Percentiles rank a stretch among this genome's conserved stretches.
Evolutionary conservation across 2,888 invertebrate species (phyloP).

Genomic region (Ommatoiulus sabulosus): DNA sequence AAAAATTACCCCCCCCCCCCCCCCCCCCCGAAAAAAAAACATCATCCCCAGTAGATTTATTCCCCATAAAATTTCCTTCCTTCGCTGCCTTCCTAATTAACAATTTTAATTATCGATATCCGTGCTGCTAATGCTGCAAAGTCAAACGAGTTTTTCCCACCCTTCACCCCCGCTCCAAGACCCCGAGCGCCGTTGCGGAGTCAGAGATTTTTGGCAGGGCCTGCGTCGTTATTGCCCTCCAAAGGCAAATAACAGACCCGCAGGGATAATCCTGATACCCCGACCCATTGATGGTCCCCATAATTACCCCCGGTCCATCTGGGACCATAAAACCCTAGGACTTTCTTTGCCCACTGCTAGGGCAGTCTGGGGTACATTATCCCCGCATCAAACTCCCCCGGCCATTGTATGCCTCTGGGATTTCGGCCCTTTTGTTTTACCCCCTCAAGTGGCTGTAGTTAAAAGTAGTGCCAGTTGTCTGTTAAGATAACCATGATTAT

Average conservation of each 20-base stretch:
- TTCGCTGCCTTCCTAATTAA: neutral
- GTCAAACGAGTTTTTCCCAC: neutral
- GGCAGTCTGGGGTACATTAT: constrained; percentile 15
- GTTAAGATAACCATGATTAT: constrained; percentile 23
- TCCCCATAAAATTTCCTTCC: neutral
- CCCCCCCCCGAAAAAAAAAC: no score
- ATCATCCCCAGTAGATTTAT: no score
- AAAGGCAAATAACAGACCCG: constrained; percentile 16
- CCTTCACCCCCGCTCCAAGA: neutral
- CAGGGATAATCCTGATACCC: neutral
- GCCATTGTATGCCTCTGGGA: neutral
- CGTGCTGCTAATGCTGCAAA: neutral
- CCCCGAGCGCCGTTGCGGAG: neutral
- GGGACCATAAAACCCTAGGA: constrained; percentile 33
- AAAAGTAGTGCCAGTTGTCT: neutral
- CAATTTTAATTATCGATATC: constrained; percentile 30
- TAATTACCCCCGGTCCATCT: constrained; percentile 21
- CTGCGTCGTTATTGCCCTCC: constrained; percentile 23
- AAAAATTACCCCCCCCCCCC: no score
- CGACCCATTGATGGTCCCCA: neutral
- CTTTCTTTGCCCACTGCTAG: neutral
- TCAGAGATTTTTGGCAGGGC: neutral
- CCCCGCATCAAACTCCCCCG: neutral
- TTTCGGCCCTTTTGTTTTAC: constrained; percentile 19
- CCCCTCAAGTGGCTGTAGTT: constrained; percentile 6